These are phyloP conservation scores for Gambusia yucatana DNA, from an alignment of 2,797 vertebrate genomes.

Conservation along the genomic window DNA sequence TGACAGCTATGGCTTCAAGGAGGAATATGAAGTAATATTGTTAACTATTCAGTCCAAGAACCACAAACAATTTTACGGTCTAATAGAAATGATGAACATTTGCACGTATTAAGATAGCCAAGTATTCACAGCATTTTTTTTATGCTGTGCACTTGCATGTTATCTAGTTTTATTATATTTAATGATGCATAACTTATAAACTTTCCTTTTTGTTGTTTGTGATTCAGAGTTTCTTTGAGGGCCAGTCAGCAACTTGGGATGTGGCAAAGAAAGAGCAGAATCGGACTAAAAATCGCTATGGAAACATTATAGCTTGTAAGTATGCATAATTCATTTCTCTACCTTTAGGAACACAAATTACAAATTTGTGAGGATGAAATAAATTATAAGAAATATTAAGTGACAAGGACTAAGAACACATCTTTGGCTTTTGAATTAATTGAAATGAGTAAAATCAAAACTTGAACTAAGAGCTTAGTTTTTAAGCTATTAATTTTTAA, in stretches of 20 bases:
- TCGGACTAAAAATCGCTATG: constrained; percentile 98
- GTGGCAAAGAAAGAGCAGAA: constrained; percentile 99
- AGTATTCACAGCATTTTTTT: background rate
- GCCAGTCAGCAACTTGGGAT: constrained; percentile 99
- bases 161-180: background rate
- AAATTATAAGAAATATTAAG: background rate
- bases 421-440: background rate
- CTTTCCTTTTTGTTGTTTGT: constrained; percentile 64
- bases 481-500: no score
- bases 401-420: background rate
- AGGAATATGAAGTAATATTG: constrained; percentile 94
- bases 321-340: background rate
- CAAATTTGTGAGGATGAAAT: background rate
- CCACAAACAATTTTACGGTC: constrained; percentile 13
- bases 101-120: background rate
- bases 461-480: background rate
- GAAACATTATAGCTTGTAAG: constrained; percentile 99
- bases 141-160: background rate
- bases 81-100: constrained; percentile 4
- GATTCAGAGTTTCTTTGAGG: constrained; percentile 98
- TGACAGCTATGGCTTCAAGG: constrained; percentile 99
- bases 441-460: background rate
- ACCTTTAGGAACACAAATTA: background rate
- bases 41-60: constrained; percentile 26
- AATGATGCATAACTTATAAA: constrained; percentile 44